Evolutionary conservation across 2,113 vertebrate genomes (phyloP).

Genomic region (Vicugna pacos): DNA sequence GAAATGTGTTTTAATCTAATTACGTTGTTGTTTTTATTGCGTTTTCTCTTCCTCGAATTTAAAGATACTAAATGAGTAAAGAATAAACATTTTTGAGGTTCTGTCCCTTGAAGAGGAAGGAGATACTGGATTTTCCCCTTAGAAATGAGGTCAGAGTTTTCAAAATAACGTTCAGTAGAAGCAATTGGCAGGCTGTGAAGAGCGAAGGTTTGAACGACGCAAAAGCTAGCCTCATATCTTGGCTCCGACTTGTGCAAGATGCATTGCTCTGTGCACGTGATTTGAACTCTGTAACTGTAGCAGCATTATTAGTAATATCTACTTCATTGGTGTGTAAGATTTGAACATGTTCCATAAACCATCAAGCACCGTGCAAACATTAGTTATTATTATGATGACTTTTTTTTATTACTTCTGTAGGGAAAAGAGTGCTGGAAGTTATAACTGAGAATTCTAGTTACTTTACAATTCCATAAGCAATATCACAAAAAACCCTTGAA

Average conservation of each 20-base stretch:
- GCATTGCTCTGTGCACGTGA: not conserved
- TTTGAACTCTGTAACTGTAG: not conserved
- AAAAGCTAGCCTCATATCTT: not conserved
- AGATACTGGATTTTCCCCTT: not conserved
- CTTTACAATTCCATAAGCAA: slow-evolving; percentile 35
- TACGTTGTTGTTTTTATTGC: not conserved
- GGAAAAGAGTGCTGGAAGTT: not conserved
- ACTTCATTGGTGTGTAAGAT: not conserved
- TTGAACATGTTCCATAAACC: not conserved
- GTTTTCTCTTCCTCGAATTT: not conserved
- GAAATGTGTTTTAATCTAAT: not conserved
- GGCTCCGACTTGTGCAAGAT: not conserved
- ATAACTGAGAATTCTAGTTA: slow-evolving; percentile 19
- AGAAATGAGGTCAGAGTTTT: not conserved
- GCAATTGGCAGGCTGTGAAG: no score
- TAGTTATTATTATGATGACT: not conserved
- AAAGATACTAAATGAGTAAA: not conserved
- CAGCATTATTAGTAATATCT: not conserved
- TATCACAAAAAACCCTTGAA: not conserved
- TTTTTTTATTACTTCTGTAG: slow-evolving; percentile 34
- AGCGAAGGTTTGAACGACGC: not conserved
- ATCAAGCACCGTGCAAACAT: not conserved
- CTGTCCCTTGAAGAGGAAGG: not conserved
- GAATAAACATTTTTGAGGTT: not conserved
- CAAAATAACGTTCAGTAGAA: not conserved